Base-by-base conservation (phyloP, 2,113 vertebrate genomes). In the Tiliqua scincoides region DNA sequence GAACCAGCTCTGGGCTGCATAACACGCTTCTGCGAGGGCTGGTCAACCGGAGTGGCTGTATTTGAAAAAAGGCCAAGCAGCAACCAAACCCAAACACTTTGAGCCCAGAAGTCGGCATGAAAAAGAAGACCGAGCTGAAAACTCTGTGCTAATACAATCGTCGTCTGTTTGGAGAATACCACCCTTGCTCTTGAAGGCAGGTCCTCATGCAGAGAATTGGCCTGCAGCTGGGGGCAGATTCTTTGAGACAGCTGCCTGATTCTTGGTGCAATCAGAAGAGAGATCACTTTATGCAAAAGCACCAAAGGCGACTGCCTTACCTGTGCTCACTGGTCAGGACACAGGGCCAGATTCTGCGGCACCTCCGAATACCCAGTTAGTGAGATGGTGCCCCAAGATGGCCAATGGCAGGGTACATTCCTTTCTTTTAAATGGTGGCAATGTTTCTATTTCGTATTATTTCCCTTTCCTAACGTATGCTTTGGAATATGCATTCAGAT, bases 1-100 rank as follows among this genome's bases (percentile, higher is more conserved):
- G 62, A 92, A 81, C 80, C 83, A 87, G 84, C 86, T 94, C 91
- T 82, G 87, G 74, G 90, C 76, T 91, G 86, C 23, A 85, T 70
- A 91, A 84, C 91, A 93, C 89, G 94, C 68, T 87, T 85, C 85
- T 88, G 91, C 88, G 93, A 95, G 93, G 87, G 86, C 93, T 93
- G 85, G 91, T 94, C 54, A 57, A 94, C 68, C 87, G 84, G 93
- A 87, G 86, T 92, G 93, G 86, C 91, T 94, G 90, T 86, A 21
- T 37, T 71, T 59, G 21, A 27, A 87, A 87, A 73, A 40, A 80
- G 92, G 86, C 86, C 89, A 94, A 87, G 68, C 92, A 93, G 30
- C 25, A 18, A 62, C 71, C 40, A 63, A n/a, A n/a, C n/a, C n/a
- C n/a, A n/a, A n/a, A n/a, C n/a, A n/a, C 30, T 43, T 80, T 91